Evolutionary conservation across 2,888 invertebrate species (phyloP).

Genomic region (Acronicta leporina): DNA sequence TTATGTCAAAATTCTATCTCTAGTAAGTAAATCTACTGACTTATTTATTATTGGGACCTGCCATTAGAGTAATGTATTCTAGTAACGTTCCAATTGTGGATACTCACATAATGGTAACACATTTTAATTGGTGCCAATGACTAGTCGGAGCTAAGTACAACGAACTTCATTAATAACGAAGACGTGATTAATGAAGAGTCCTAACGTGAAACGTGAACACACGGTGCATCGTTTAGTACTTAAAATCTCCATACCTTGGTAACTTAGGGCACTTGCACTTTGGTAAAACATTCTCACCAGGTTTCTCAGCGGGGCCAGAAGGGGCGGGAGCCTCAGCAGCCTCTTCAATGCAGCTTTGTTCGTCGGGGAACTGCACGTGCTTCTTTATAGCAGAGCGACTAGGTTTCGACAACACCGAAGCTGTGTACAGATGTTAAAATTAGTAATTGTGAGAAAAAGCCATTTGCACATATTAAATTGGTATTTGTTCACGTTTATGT

Average conservation of each 20-base stretch:
- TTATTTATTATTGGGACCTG: too few relatives aligned
- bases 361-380: conserved; percentile 92
- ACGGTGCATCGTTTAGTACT: conserved; percentile 19
- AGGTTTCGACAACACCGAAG: conserved; percentile 82
- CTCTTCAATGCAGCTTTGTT: conserved; percentile 83
- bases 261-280: conserved; percentile 1
- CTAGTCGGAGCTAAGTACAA: background rate
- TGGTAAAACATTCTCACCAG: conserved; percentile 64
- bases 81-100: background rate
- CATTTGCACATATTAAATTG: too few relatives aligned
- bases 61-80: too few relatives aligned
- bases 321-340: conserved; percentile 64
- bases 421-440: conserved; percentile 57
- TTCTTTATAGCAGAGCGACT: conserved; percentile 88
- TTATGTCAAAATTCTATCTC: too few relatives aligned
- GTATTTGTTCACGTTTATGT: too few relatives aligned
- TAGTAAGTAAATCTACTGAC: too few relatives aligned
- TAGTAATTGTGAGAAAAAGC: background rate
- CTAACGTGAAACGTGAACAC: conserved; percentile 32
- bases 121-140: conserved; percentile 6
- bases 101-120: conserved; percentile 10
- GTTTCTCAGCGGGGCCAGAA: conserved; percentile 64
- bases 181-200: conserved; percentile 4
- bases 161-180: too few relatives aligned
- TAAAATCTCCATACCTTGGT: conserved; percentile 26